These are phyloP conservation scores for Babyrousa celebensis DNA, from an alignment of 2,797 vertebrate species.

Conservation along the genomic window DNA sequence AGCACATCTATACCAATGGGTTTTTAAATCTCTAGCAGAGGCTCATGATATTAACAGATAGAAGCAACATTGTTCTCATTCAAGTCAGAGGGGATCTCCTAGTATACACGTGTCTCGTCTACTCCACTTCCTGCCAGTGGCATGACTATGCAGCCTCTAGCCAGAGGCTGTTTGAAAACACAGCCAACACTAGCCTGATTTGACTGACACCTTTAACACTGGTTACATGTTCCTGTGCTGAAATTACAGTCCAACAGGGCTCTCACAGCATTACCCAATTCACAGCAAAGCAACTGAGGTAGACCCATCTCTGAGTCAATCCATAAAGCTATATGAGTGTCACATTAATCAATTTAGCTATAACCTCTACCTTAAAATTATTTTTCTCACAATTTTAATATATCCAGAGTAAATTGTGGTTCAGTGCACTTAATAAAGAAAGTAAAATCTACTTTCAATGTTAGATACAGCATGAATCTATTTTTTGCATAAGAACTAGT, in stretches of 20 bases:
- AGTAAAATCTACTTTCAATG: not conserved
- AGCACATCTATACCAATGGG: not conserved
- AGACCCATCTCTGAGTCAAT: not conserved
- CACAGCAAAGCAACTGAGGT: not conserved
- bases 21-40: constrained; percentile 2
- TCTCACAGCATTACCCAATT: not conserved
- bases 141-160: not conserved
- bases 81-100: not conserved
- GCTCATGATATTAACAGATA: not conserved
- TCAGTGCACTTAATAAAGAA: not conserved
- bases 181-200: not conserved
- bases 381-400: not conserved
- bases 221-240: not conserved
- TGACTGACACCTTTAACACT: not conserved
- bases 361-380: not conserved
- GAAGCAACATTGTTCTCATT: not conserved
- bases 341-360: not conserved
- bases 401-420: not conserved
- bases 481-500: not conserved
- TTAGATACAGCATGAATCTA: not conserved
- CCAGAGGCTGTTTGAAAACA: not conserved
- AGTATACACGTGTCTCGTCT: not conserved
- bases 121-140: not conserved
- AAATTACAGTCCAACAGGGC: not conserved
- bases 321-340: not conserved